phyloP scores from a whole-genome alignment of 1,140 invertebrate species.

The Artemia franciscana region DNA sequence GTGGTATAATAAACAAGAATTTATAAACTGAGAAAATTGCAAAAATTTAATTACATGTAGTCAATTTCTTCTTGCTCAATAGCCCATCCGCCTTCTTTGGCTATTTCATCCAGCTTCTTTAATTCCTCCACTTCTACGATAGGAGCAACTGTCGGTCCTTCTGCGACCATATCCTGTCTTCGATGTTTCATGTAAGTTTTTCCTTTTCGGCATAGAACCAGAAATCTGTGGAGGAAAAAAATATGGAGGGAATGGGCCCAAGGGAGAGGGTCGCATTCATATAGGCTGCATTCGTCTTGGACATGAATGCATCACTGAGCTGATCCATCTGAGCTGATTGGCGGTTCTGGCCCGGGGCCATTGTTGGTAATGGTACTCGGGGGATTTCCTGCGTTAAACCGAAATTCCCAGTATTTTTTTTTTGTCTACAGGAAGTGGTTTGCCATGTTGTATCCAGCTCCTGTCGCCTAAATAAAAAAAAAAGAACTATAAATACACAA shows the following conservation, averaged over 20 bases:
- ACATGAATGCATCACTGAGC: constrained; percentile 17
- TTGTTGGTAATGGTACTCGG: constrained; percentile 24
- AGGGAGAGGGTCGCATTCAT: constrained; percentile 20
- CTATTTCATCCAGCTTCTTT: constrained; percentile 69
- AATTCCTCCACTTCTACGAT: constrained; percentile 82
- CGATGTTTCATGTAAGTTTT: constrained; percentile 9
- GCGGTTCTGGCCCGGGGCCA: constrained; percentile 35
- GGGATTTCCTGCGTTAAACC: not conserved
- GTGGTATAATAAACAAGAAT: too few species aligned
- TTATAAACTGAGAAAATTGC: too few species aligned
- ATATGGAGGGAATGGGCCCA: constrained; percentile 3
- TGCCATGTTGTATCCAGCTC: constrained; percentile 51
- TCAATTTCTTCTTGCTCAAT: constrained; percentile 74
- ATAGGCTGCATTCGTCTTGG: constrained; percentile 16
- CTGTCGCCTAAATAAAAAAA: constrained; percentile 32
- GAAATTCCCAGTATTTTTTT: not conserved
- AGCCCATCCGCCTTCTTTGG: constrained; percentile 53
- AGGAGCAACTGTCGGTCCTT: too few species aligned
- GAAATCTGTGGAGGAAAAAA: constrained; percentile 15
- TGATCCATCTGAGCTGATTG: too few species aligned
- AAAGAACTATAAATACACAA: not conserved
- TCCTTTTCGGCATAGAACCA: constrained; percentile 11
- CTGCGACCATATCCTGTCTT: constrained; percentile 25
- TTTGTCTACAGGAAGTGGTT: constrained; percentile 22
- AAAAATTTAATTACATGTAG: constrained; percentile 43